A percentile compares a stretch with the other conserved stretches of the same genome.
These are phyloP conservation scores for Periophthalmus modestus DNA, from an alignment of 2,113 vertebrate species.

Conservation along the genomic window DNA sequence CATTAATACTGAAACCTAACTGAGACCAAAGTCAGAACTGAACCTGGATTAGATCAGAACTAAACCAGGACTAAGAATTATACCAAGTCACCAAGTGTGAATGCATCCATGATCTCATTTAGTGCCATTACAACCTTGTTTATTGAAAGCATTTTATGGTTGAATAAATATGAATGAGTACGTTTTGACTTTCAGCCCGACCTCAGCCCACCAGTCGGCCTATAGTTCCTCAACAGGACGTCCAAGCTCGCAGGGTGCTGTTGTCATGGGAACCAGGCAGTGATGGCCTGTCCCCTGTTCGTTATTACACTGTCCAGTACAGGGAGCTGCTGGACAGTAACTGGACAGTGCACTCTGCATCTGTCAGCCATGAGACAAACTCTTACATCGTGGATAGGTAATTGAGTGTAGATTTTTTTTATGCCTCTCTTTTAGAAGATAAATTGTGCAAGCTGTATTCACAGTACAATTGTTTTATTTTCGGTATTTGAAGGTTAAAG, in stretches of 20 bases:
- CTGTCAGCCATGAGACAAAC: slow-evolving; percentile 84
- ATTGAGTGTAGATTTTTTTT: slow-evolving; percentile 1
- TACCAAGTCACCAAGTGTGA: background rate
- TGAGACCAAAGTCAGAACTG: background rate
- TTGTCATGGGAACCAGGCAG: slow-evolving; percentile 96
- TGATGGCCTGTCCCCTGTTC: slow-evolving; percentile 92
- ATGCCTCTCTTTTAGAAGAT: background rate
- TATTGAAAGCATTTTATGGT: background rate
- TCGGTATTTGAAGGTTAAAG: slow-evolving; percentile 81
- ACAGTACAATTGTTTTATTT: background rate
- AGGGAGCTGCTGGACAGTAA: slow-evolving; percentile 86
- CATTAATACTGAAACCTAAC: background rate
- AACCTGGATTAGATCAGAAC: background rate
- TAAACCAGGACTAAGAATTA: background rate
- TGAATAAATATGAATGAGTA: slow-evolving; percentile 7
- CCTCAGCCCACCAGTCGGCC: slow-evolving; percentile 93
- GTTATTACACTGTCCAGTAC: slow-evolving; percentile 94
- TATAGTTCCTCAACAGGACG: slow-evolving; percentile 78
- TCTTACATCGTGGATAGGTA: slow-evolving; percentile 90
- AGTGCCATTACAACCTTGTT: background rate
- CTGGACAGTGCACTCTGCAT: slow-evolving; percentile 87
- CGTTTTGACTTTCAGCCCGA: slow-evolving; percentile 75
- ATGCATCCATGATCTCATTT: no score
- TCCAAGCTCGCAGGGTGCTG: slow-evolving; percentile 84
- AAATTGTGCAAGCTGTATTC: background rate